Conservation (phyloP, 2,888 invertebrate species). For the Erynnis tages region DNA sequence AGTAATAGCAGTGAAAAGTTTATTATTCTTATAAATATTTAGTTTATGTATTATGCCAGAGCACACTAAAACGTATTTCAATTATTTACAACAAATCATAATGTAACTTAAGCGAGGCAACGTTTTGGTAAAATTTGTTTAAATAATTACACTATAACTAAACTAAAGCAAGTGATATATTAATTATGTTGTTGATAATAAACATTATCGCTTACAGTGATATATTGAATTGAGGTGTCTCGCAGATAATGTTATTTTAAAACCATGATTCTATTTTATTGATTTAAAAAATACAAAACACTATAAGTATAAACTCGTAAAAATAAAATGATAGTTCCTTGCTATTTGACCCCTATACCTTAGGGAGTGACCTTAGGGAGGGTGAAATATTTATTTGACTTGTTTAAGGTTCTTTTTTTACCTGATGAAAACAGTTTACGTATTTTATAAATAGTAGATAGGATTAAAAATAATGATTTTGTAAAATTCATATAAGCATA, state of each 20-base stretch:
- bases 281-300: no score
- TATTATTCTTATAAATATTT: constrained; percentile 56
- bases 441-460: no score
- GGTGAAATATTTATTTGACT: no score
- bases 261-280: no score
- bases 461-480: no score
- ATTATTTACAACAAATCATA: constrained; percentile 64
- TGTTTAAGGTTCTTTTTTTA: no score
- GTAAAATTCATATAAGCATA: no score
- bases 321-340: no score
- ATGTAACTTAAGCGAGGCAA: constrained; percentile 78
- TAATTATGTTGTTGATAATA: constrained; percentile 19
- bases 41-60: constrained; percentile 70
- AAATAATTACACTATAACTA: constrained; percentile 59
- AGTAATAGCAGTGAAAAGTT: constrained; percentile 67
- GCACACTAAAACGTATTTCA: constrained; percentile 64
- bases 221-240: neutral
- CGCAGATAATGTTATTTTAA: neutral
- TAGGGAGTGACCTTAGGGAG: no score
- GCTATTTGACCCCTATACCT: no score
- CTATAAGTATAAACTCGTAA: no score
- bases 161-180: constrained; percentile 35
- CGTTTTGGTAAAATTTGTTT: constrained; percentile 76
- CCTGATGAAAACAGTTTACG: no score
- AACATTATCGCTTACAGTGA: constrained; percentile 1